Conservation (phyloP, 1,140 invertebrate species). For the Heliconius himera region DNA sequence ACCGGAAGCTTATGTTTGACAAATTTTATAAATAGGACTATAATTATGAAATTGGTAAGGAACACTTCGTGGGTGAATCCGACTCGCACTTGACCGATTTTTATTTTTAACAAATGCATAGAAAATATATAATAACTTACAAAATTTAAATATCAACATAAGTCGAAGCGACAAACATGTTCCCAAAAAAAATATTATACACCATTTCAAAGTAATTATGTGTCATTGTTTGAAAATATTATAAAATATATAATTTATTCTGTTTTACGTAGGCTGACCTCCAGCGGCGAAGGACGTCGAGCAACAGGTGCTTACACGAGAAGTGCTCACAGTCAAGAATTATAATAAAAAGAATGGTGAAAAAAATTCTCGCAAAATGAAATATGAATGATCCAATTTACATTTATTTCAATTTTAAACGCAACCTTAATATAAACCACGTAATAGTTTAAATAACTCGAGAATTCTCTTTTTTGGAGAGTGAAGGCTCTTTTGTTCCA, state of each 20-base stretch:
- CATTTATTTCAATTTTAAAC: constrained; percentile 9
- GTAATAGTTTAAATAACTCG: neutral
- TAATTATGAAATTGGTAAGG: too few species aligned
- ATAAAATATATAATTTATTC: neutral
- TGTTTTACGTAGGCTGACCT: neutral
- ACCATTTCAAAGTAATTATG: neutral
- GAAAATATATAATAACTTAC: too few species aligned
- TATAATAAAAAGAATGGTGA: neutral
- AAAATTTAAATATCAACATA: too few species aligned
- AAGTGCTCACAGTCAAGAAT: neutral
- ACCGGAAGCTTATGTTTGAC: too few species aligned
- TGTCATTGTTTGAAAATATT: neutral
- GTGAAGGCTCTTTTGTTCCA: constrained; percentile 1
- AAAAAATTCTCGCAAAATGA: neutral
- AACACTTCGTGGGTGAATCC: too few species aligned
- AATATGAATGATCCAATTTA: constrained; percentile 2
- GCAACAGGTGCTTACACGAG: neutral
- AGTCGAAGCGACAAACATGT: too few species aligned
- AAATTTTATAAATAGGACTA: too few species aligned
- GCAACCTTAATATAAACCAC: constrained; percentile 1
- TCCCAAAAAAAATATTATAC: neutral
- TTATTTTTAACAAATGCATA: too few species aligned
- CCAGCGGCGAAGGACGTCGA: neutral
- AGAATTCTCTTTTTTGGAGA: neutral
- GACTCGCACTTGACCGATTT: too few species aligned